A percentile compares a stretch with the other conserved stretches of the same genome.
Conservation (phyloP, 2,113 vertebrate genomes). For the Noturus placidus region DNA sequence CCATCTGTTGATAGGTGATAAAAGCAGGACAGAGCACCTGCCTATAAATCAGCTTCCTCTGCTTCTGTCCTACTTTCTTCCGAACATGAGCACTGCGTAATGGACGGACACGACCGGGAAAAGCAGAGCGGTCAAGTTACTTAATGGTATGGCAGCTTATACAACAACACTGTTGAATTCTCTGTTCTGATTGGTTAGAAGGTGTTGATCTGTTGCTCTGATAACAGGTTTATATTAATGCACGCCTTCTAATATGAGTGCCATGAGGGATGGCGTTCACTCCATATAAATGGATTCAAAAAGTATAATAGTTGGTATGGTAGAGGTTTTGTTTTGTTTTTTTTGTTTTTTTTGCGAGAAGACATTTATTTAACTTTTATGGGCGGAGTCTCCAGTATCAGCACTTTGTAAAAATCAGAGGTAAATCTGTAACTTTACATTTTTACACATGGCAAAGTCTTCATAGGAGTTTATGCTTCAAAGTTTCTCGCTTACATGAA, state of each 20-base stretch:
- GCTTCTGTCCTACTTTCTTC: background rate
- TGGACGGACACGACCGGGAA: background rate
- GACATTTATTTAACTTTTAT: background rate
- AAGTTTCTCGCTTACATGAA: background rate
- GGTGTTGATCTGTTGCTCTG: background rate
- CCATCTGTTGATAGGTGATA: slow-evolving; percentile 50
- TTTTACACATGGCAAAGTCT: background rate
- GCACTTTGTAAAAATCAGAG: background rate
- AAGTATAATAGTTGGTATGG: background rate
- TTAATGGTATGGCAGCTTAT: background rate
- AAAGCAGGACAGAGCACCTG: slow-evolving; percentile 48
- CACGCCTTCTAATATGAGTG: background rate
- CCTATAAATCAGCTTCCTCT: slow-evolving; percentile 44
- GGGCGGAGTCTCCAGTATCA: background rate
- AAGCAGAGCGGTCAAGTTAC: background rate
- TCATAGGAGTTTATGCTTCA: background rate
- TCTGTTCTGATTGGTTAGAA: background rate
- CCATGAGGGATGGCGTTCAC: background rate
- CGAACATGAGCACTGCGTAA: slow-evolving; percentile 8
- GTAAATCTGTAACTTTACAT: background rate
- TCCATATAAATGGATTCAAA: background rate
- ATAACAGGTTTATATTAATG: background rate
- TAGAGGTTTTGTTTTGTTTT: no score
- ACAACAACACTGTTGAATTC: background rate
- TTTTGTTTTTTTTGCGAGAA: background rate